Base-by-base conservation (phyloP, 2,888 invertebrate genomes). In the Mantis religiosa region DNA sequence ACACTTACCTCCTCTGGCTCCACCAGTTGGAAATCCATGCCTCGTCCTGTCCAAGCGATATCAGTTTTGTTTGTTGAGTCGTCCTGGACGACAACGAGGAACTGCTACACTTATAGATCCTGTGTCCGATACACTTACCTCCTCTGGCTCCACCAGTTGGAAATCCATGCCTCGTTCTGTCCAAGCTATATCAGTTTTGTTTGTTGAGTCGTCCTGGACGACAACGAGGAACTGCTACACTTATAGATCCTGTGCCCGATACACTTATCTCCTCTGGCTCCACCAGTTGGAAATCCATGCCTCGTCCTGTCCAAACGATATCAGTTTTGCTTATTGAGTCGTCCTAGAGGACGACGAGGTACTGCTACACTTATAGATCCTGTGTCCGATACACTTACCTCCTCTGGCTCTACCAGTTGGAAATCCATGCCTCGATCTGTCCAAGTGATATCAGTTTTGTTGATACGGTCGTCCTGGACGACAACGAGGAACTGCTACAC, bases 71-170 rank as follows among this genome's bases (percentile, higher is more conserved):
- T 96, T 28, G 93, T 93, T 90, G 96, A 95, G 89, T 96, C 96
- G 91, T 96, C 96, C 84, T 97, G 92, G 8, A 97, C 94, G 0
- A 97, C 96, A 4, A 98, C 98, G 85, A 99, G 94, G 93, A 99
- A 99, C 94, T 99, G 99, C 98, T 98, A 99, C 88, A 99, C 94
- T 92, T 99, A 98, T 25, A 98, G n/a, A n/a, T n/a, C n/a, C n/a
- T n/a, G n/a, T 41, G 41, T 12, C 41, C 41, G 41, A 41, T 41
- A 41, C 41, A 87, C 34, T 41, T 92, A 95, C 97, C 95, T 99
- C 98, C 94, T 98, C 98, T 0, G 98, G 99, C 93, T 99, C 98
- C 90, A 98, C 97, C 82, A 99, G 95, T 93, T 99, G 99, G 93
- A 99, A 99, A 93, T 99, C 98, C 94, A 98, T 96, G 2, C 98